Base-by-base conservation (phyloP, 2,888 invertebrate species). In the Diplolepis rosae region DNA sequence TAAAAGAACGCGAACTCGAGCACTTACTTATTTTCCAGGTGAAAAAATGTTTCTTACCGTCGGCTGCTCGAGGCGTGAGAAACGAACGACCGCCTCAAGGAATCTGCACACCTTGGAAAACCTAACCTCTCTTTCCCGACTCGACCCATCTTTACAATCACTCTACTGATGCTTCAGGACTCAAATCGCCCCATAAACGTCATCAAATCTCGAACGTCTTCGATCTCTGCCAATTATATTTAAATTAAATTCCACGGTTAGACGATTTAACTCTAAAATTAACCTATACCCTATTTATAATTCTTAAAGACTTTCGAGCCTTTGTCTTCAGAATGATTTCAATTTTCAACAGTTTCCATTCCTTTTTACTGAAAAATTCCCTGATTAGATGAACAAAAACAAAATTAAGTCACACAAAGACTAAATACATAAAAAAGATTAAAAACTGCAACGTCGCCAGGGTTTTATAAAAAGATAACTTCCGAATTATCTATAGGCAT, bases 41-140 rank as follows among this genome's bases (percentile, higher is more conserved):
- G 48, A 54, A 65, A 61, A 65, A 67, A 70, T 65, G 74, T 71
- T 72, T 69, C 71, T 67, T 69, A 67, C 70, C 28, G 61, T 48
- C 56, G 30, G 65, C 56, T 68, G 73, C 77, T 73, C 67, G 75
- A 78, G 79, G 79, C 80, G 79, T 80, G 80, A 79, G 80, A 79
- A 80, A 78, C 76, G 70, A 73, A 74, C 79, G 80, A 79, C 79
- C 77, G 78, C 70, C 77, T 67, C 66, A 42, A 71, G 69, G 73
- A 73, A 73, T 68, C 54, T 32, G 51, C 42, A 54, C 69, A 35
- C 56, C 35, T 35, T 35, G 56, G 56, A 61, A 61, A 61, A 61
- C 56, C 51, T 61, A 61, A 61, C 39, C 51, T 52, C 68, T 32
- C 32, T 68, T 50, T 67, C 61, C n/a, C 45, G 24, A 52, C 70